phyloP scores from a whole-genome alignment of 2,113 vertebrate species.

The Gymnarchus niloticus region DNA sequence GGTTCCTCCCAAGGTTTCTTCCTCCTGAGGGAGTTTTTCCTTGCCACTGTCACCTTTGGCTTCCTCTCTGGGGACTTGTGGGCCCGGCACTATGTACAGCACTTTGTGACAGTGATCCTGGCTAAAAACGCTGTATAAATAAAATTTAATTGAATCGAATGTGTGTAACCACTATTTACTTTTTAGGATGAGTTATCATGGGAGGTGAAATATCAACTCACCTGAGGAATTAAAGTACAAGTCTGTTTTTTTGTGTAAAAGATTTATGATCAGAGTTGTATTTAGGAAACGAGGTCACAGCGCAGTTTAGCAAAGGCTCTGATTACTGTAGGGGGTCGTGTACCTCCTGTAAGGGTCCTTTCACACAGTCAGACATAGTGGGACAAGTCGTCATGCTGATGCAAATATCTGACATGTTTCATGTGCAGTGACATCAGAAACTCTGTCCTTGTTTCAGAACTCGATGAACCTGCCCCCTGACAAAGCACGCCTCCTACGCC shows the following conservation, averaged over 20 bases:
- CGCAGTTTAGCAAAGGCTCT: background rate
- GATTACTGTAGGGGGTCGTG: background rate
- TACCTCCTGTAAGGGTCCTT: background rate
- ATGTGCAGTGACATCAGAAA: background rate
- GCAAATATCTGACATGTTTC: too few species aligned
- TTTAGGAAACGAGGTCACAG: background rate
- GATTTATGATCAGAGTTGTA: background rate
- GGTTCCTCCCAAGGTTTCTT: too few species aligned
- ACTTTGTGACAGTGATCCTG: too few species aligned
- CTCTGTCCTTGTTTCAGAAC: slow-evolving; percentile 64
- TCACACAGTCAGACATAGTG: too few species aligned
- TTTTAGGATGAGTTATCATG: background rate
- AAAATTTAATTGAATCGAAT: too few species aligned
- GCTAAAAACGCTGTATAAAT: too few species aligned
- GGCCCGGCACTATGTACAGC: too few species aligned
- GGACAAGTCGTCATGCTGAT: too few species aligned
- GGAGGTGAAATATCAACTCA: background rate
- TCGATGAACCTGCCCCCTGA: slow-evolving; percentile 98
- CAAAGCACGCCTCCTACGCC: slow-evolving; percentile 88
- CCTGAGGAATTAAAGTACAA: background rate
- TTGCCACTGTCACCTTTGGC: background rate
- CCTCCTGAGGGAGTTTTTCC: too few species aligned
- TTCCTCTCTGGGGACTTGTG: too few species aligned
- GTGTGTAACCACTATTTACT: background rate
- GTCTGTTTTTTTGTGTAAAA: background rate